These are phyloP conservation scores for Acrocephalus scirpaceus DNA, from an alignment of 2,797 vertebrate genomes.

Conservation along the genomic window DNA sequence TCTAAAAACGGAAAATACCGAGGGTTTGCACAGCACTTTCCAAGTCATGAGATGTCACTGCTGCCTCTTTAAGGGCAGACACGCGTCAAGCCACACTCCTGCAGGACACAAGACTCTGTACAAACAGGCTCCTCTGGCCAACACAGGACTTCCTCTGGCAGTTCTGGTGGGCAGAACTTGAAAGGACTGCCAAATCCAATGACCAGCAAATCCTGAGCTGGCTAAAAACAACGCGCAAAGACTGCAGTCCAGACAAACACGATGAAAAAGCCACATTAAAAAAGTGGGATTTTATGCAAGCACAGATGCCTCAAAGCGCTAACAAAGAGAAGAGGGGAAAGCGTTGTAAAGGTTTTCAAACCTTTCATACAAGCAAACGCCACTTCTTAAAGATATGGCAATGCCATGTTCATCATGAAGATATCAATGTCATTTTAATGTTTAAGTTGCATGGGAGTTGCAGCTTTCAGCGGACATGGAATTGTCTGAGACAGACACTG, in stretches of 20 bases:
- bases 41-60: constrained; percentile 9
- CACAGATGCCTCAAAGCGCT: constrained; percentile 53
- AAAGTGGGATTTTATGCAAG: constrained; percentile 68
- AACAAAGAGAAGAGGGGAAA: neutral
- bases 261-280: constrained; percentile 71
- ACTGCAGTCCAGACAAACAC: constrained; percentile 79
- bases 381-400: neutral
- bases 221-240: constrained; percentile 79
- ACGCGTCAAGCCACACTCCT: constrained; percentile 50
- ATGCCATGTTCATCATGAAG: neutral
- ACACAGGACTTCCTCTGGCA: constrained; percentile 78
- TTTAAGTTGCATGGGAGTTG: neutral
- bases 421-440: neutral
- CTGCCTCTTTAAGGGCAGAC: constrained; percentile 68
- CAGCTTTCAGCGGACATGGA: neutral
- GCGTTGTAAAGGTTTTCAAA: neutral
- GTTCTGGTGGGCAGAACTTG: constrained; percentile 70
- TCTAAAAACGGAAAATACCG: neutral
- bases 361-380: neutral
- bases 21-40: neutral
- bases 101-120: constrained; percentile 68
- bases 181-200: constrained; percentile 72
- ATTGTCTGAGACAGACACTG: neutral
- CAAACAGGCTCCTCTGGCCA: constrained; percentile 74
- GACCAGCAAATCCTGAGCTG: constrained; percentile 76